Base-by-base conservation (phyloP, 2,113 vertebrate species). In the Ceratotherium simum region DNA sequence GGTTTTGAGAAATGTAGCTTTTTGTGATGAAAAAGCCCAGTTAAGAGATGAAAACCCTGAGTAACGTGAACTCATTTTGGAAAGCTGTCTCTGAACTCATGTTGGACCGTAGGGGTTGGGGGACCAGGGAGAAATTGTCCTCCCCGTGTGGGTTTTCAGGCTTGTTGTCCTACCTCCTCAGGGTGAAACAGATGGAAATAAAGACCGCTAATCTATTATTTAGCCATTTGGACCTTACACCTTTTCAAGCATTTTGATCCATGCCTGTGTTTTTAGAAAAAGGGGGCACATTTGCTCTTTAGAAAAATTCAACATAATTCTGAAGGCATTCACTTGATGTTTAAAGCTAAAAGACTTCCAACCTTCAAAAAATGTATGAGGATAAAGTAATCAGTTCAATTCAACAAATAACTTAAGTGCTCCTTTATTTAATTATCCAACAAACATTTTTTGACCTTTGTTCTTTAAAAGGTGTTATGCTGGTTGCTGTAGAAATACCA, bases 271-370 rank as follows among this genome's bases (percentile, higher is more conserved):
- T 93, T 88, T 96, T 67, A 27, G 20, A 91, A 58, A 75, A 95
- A 83, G 39, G 7, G 6, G 27, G 2, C 1, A 17, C 64, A 82
- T 67, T 86, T 75, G 8, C 46, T 39, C 8, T 62, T 90, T 69
- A 73, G 80, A 78, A 82, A 82, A 87, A 88, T 33, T 87, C 39
- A 54, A 79, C 60, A 75, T 80, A 93, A 82, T 96, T 75, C 6
- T 64, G 73, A 85, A 97, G 54, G 16, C 21, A 36, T 14, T 18
- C 3, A 36, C 51, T 86, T 94, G 25, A 2, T 4, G 69, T 92
- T 72, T 85, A 69, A 94, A 93, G 48, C 29, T 56, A 67, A 96
- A 70, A 84, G 21, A 67, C 3, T 94, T 91, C 0, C 13, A 91
- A 39, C 5, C 18, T 72, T 97, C 6, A 31, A 46, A 80, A 79